Conservation (phyloP, 2,113 vertebrate species). For the Turdus rufiventris region DNA sequence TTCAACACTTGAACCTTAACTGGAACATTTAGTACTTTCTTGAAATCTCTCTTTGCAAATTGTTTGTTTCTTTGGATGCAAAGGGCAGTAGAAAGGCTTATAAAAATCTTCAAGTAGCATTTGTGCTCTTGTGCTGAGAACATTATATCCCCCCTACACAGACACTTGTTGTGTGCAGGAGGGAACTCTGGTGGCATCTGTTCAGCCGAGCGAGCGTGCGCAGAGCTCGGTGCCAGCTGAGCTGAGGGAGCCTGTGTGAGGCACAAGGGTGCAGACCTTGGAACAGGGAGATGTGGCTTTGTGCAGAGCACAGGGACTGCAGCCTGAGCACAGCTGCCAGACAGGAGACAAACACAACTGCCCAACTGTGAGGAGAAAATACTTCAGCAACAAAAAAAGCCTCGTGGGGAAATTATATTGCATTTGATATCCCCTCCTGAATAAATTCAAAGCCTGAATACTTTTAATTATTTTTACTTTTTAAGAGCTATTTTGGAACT, state of each 20-base stretch:
- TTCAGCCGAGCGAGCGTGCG: background rate
- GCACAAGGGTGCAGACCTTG: background rate
- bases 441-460: background rate
- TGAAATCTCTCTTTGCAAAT: conserved; percentile 38
- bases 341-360: background rate
- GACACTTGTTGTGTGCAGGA: background rate
- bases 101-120: conserved; percentile 49
- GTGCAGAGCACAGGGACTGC: background rate
- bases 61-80: conserved; percentile 49
- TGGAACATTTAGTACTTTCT: conserved; percentile 65
- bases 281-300: background rate
- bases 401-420: background rate
- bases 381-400: background rate
- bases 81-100: conserved; percentile 48
- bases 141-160: background rate
- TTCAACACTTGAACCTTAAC: conserved; percentile 60
- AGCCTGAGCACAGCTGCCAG: background rate
- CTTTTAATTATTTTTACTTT: background rate
- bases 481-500: background rate
- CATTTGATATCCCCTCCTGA: background rate
- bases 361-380: background rate
- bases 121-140: conserved; percentile 29
- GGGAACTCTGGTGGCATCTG: conserved; percentile 42
- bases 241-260: background rate
- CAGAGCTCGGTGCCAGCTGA: background rate